A percentile compares a stretch with the other conserved stretches of the same genome.
These are phyloP conservation scores for Schizopygopsis pylzovi DNA, from an alignment of 2,797 vertebrate species.

Conservation along the genomic window DNA sequence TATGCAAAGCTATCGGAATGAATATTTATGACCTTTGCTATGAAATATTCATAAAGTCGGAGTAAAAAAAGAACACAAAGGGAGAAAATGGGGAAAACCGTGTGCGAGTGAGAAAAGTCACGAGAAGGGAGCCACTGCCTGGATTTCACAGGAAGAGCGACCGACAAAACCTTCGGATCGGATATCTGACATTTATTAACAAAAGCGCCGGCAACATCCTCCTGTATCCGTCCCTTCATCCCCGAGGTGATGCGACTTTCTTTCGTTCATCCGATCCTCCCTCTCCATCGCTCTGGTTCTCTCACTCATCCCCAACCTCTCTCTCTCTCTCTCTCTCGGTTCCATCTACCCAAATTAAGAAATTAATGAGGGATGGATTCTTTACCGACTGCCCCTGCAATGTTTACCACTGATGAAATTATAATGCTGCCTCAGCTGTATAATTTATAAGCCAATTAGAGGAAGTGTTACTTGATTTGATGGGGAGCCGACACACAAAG, in stretches of 20 bases:
- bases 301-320: constrained; percentile 62
- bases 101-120: constrained; percentile 55
- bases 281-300: constrained; percentile 60
- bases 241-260: constrained; percentile 75
- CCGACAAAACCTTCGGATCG: constrained; percentile 89
- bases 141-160: constrained; percentile 69
- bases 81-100: constrained; percentile 64
- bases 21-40: constrained; percentile 97
- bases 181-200: constrained; percentile 92
- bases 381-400: constrained; percentile 92
- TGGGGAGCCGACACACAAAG: constrained; percentile 98
- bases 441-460: constrained; percentile 99
- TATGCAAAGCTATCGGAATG: constrained; percentile 98
- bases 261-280: constrained; percentile 75
- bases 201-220: constrained; percentile 80
- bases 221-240: constrained; percentile 73
- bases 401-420: constrained; percentile 99
- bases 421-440: constrained; percentile 96
- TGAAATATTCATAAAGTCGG: constrained; percentile 98
- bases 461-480: constrained; percentile 99
- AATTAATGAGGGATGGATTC: constrained; percentile 98
- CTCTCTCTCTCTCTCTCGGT: constrained; percentile 76
- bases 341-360: constrained; percentile 99
- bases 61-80: constrained; percentile 74
- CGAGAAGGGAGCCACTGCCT: constrained; percentile 71